phyloP scores from a whole-genome alignment of 2,888 invertebrate genomes.

The Amblyjoppa proteus region DNA sequence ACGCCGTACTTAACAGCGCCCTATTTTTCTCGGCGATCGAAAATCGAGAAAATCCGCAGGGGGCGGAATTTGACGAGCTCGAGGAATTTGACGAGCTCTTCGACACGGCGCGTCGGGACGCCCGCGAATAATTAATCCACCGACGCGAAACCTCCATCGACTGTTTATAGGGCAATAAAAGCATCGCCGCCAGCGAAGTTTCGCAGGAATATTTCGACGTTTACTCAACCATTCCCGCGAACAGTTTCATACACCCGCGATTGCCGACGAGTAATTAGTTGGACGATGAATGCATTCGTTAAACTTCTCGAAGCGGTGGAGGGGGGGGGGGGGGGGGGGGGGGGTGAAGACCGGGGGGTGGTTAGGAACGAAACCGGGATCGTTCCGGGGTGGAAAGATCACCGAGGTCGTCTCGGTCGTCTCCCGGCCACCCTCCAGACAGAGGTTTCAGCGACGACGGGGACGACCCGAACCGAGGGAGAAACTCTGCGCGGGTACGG shows the following conservation, averaged over 20 bases:
- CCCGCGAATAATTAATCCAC: neutral
- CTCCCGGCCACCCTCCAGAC: conserved; percentile 27
- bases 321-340: neutral
- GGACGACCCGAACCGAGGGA: conserved; percentile 9
- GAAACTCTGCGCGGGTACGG: conserved; percentile 40
- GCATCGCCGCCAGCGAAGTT: neutral
- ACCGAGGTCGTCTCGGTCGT: conserved; percentile 44
- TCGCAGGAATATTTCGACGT: neutral
- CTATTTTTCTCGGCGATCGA: neutral
- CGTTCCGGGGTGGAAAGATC: conserved; percentile 42
- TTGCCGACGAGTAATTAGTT: conserved; percentile 31
- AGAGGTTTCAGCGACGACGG: conserved; percentile 45
- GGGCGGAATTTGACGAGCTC: too few species aligned
- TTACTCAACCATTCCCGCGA: neutral
- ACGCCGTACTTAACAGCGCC: neutral
- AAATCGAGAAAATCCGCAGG: too few species aligned
- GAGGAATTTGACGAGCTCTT: too few species aligned
- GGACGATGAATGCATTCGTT: conserved; percentile 51
- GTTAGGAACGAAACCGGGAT: neutral
- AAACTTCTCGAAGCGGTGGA: conserved; percentile 21
- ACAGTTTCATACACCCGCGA: neutral
- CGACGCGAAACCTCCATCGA: neutral
- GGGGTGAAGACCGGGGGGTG: neutral
- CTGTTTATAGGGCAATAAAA: neutral
- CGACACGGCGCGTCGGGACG: neutral